phyloP scores from a whole-genome alignment of 2,888 invertebrate species.

The Clostera curtula region DNA sequence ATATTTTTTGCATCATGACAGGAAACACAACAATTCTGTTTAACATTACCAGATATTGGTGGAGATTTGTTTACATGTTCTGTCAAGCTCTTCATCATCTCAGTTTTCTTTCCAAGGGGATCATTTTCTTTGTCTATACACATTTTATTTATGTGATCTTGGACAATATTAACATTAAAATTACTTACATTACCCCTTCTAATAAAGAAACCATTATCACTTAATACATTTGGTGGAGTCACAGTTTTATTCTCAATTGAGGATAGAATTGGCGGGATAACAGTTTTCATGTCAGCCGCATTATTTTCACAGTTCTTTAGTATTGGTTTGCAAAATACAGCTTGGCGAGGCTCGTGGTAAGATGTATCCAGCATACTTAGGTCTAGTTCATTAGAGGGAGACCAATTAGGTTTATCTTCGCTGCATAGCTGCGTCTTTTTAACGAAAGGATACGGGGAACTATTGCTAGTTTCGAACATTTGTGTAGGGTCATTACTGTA shows the following conservation, averaged over 20 bases:
- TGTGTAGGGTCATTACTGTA: conserved; percentile 48
- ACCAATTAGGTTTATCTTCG: conserved; percentile 25
- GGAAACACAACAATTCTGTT: no score
- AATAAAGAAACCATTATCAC: conserved; percentile 50
- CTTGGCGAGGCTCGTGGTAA: conserved; percentile 27
- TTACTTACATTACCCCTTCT: conserved; percentile 41
- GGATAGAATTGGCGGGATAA: conserved; percentile 19
- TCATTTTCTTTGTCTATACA: conserved; percentile 49
- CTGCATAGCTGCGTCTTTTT: conserved; percentile 35
- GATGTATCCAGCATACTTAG: conserved; percentile 54
- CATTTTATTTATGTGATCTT: conserved; percentile 31
- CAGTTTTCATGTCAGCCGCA: conserved; percentile 1
- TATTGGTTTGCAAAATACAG: conserved; percentile 18
- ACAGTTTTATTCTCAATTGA: conserved; percentile 29
- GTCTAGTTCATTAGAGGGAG: conserved; percentile 54
- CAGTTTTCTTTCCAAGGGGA: conserved; percentile 32
- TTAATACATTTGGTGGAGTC: conserved; percentile 32
- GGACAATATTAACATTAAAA: conserved; percentile 25
- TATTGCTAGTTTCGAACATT: conserved; percentile 48
- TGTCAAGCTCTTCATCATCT: no score
- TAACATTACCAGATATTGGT: no score
- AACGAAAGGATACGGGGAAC: conserved; percentile 48
- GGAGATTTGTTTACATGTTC: no score
- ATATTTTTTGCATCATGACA: no score
- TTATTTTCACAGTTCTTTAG: conserved; percentile 14